Evolutionary conservation across 2,797 vertebrate species (phyloP).

Genomic region (Microtus californicus): DNA sequence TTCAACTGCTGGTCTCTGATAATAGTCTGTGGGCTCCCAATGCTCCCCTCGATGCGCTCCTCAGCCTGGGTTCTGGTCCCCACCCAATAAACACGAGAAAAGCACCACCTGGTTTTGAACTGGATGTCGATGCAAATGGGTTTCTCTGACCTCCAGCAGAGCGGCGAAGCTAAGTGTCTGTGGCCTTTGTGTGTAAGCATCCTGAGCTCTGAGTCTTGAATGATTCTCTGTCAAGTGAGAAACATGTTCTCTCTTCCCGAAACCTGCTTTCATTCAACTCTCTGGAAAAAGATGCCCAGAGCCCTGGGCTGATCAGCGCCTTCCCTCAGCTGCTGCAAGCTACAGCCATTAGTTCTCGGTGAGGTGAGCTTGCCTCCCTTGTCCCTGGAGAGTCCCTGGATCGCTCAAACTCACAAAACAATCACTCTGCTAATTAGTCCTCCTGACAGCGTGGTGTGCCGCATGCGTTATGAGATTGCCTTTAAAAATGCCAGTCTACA

Average conservation of each 20-base stretch:
- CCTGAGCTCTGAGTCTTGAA: background rate
- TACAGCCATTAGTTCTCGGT: background rate
- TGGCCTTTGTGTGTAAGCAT: background rate
- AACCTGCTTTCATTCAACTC: background rate
- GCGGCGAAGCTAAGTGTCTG: background rate
- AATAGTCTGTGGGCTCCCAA: slow-evolving; percentile 31
- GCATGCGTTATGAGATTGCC: background rate
- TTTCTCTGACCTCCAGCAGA: background rate
- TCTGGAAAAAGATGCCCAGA: background rate
- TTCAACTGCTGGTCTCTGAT: slow-evolving; percentile 29
- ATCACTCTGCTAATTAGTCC: background rate
- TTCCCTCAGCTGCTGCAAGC: background rate
- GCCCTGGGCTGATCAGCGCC: no score
- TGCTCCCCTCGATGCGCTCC: background rate
- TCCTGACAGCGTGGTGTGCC: background rate
- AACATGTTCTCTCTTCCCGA: background rate
- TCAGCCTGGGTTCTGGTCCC: background rate
- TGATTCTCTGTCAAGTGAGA: background rate
- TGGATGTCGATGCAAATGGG: background rate
- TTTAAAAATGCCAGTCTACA: no score
- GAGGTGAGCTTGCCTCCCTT: background rate
- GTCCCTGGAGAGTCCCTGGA: background rate
- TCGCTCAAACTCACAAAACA: background rate
- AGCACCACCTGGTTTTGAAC: background rate
- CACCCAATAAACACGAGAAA: background rate